Base-by-base conservation (phyloP, 2,797 vertebrate genomes). In the Phaenicophaeus curvirostris region DNA sequence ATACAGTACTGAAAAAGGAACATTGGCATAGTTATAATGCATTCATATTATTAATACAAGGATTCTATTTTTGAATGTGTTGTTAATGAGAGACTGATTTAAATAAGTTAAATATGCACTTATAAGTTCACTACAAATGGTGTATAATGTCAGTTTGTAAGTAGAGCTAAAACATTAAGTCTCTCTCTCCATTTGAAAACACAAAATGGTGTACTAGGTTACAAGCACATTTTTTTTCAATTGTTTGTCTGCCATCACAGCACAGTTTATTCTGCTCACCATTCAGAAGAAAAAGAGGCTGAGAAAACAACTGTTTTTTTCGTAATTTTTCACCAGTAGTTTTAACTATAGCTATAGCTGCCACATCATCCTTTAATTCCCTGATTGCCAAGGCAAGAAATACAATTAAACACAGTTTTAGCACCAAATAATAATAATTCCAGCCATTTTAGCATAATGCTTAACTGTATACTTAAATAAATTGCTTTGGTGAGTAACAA, bases 21-120 rank as follows among this genome's bases (percentile, higher is more conserved):
- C 1, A 1, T 20, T 1, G 0, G 9, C 25, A 23, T 74, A 28
- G 21, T 42, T 62, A 21, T 73, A 75, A 54, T 15, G 30, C 0
- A 0, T 76, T 87, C 24, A 35, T 1, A 4, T 51, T 88, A 77
- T 83, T 35, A 6, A 54, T 39, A 16, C 15, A 75, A 57, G 3
- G 11, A 61, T 87, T 86, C 25, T 53, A 2, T 2, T 61, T 78
- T 69, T 5, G 58, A 27, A 15, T 6, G 8, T 21, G 4, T 39
- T 44, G 20, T 25, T 87, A 82, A 41, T 39, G 46, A 77, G 3
- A 8, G 23, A 39, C 23, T 35, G 19, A 13, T 80, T 93, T 74
- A 80, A 87, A 71, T 79, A 66, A 81, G 9, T 11, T 78, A 75
- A 86, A 84, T 42, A 25, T 8, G 6, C 28, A 30, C 80, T 85